Percentiles rank a stretch among this genome's conserved stretches.
phyloP scores from a whole-genome alignment of 1,140 invertebrate genomes.

The Ceratina japonica region DNA sequence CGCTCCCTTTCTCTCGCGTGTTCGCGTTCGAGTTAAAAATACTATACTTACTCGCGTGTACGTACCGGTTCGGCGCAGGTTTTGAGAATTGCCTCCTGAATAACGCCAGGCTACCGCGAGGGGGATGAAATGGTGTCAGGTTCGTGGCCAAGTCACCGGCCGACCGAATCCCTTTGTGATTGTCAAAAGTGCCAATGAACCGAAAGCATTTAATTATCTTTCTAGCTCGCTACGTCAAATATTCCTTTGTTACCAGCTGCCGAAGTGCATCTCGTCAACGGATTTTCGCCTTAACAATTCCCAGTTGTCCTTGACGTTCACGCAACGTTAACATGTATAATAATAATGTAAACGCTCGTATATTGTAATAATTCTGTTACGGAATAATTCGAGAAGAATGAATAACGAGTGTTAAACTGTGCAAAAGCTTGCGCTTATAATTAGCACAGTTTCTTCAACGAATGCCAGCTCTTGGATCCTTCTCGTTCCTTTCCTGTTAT shows the following conservation, averaged over 20 bases:
- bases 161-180: background rate
- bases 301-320: slow-evolving; percentile 7
- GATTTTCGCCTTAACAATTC: background rate
- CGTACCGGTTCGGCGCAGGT: slow-evolving; percentile 41
- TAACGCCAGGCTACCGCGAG: slow-evolving; percentile 14
- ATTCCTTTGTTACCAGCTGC: background rate
- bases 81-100: slow-evolving; percentile 46
- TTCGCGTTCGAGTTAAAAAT: slow-evolving; percentile 57
- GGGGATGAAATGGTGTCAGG: slow-evolving; percentile 23
- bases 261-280: background rate
- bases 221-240: slow-evolving; percentile 2
- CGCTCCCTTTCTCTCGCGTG: slow-evolving; percentile 30
- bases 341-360: too few relatives aligned
- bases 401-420: background rate
- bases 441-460: slow-evolving; percentile 41
- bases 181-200: background rate
- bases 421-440: slow-evolving; percentile 39
- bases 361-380: background rate
- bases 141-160: background rate
- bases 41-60: slow-evolving; percentile 34
- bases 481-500: slow-evolving; percentile 3
- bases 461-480: slow-evolving; percentile 27
- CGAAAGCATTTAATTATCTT: slow-evolving; percentile 14
- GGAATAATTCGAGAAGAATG: too few relatives aligned
- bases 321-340: background rate